Evolutionary conservation across 1,140 invertebrate species (phyloP).

Genomic region (Drosophila parvula): DNA sequence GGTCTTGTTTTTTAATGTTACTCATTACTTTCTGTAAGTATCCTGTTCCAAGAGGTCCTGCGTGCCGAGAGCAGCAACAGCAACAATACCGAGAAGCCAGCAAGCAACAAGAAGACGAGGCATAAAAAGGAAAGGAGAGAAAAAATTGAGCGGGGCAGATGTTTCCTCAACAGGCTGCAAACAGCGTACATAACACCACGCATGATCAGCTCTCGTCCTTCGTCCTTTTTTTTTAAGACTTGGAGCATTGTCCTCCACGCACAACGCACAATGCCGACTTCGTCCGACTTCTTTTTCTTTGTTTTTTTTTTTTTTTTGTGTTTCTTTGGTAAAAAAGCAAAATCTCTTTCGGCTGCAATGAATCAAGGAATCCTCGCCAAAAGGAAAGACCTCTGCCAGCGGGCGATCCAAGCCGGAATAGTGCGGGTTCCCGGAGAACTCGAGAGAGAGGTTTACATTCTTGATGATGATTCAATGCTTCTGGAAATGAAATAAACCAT

Average conservation of each 20-base stretch:
- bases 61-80: conserved; percentile 50
- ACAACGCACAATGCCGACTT: conserved; percentile 49
- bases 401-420: conserved; percentile 20
- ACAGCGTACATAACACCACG: conserved; percentile 67
- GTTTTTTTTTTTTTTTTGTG: conserved; percentile 8
- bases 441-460: conserved; percentile 11
- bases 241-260: conserved; percentile 64
- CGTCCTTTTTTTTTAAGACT: conserved; percentile 56
- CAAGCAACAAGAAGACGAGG: conserved; percentile 40
- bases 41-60: conserved; percentile 75
- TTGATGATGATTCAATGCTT: conserved; percentile 37
- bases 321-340: conserved; percentile 48
- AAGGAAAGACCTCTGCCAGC: conserved; percentile 2
- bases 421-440: conserved; percentile 49
- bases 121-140: conserved; percentile 57
- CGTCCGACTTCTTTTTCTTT: conserved; percentile 46
- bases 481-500: conserved; percentile 35
- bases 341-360: conserved; percentile 50
- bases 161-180: conserved; percentile 79
- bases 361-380: conserved; percentile 52
- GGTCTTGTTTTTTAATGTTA: conserved; percentile 48
- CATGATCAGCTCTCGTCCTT: conserved; percentile 69
- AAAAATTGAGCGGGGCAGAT: conserved; percentile 76
- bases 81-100: conserved; percentile 52
- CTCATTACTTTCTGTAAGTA: conserved; percentile 62